A percentile compares a stretch with the other conserved stretches of the same genome.
phyloP scores from a whole-genome alignment of 2,797 vertebrate genomes.

The Lepilemur ruficaudatus region DNA sequence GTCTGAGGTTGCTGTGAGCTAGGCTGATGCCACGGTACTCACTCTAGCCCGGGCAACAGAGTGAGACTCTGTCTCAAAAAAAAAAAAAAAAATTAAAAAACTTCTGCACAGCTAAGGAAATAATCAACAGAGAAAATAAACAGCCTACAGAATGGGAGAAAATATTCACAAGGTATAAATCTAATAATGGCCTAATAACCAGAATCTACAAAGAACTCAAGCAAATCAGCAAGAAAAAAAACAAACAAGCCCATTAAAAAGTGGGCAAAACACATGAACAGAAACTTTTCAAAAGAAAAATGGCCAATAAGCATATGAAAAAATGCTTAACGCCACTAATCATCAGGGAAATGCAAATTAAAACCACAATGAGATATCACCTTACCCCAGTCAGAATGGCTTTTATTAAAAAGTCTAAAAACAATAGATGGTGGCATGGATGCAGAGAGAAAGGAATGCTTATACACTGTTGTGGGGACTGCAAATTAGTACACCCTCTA shows the following conservation, averaged over 20 bases:
- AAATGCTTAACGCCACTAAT: background rate
- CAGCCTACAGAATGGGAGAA: background rate
- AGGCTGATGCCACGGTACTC: too few relatives aligned
- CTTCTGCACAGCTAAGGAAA: background rate
- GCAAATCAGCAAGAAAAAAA: background rate
- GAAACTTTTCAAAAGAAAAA: background rate
- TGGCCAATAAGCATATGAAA: background rate
- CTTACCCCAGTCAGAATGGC: background rate
- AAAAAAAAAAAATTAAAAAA: background rate
- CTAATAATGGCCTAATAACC: background rate
- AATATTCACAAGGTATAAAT: background rate
- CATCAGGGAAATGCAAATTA: background rate
- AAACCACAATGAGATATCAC: background rate
- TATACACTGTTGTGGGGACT: background rate
- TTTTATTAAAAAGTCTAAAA: background rate
- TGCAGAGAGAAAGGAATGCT: background rate
- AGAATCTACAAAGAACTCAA: background rate
- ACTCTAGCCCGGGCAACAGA: too few relatives aligned
- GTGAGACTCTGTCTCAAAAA: too few relatives aligned
- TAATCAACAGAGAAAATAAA: background rate
- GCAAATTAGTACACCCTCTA: background rate
- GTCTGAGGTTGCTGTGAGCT: too few relatives aligned
- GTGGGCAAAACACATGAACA: background rate
- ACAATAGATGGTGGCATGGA: background rate
- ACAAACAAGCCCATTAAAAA: background rate